Evolutionary conservation across 2,113 vertebrate genomes (phyloP), one percentile per base, ranked within the genome.

Genomic region (Lathamus discolor): DNA sequence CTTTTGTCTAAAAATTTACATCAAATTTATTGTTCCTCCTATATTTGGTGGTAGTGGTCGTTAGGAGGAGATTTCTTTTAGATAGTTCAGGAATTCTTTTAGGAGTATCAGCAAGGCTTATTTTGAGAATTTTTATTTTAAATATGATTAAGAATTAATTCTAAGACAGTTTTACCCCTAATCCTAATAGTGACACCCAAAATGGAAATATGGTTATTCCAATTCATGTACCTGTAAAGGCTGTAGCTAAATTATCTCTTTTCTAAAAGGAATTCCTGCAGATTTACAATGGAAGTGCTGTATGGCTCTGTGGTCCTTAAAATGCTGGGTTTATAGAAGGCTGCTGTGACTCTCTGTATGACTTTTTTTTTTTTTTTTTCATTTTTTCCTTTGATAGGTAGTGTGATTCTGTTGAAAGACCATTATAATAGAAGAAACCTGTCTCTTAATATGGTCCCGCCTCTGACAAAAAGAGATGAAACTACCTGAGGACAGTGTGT

Each of bases 401-500:
- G 18, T 15, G 46, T 24, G 20, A 57, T 69, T 85, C 70, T 39
- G 10, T 43, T 46, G 33, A 54, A 83, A 66, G 11, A 17, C 7
- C 3, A 17, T 51, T 52, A 6, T 11, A n/a, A 13, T 12, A 33
- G 17, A 85, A 78, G 20, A 84, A 91, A 70, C 7, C 13, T 22
- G 7, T 29, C n/a, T 75, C 41, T 37, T 46, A 33, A 29, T 11
- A 10, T 11, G 18, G 5, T 20, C 37, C 6, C 54, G 24, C 16
- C 5, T 46, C 46, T 84, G 49, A 43, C 12, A 76, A 2, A 2
- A 35, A n/a, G 44, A 74, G 39, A 33, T 3, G 16, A 31, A 69
- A 20, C 17, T 10, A 17, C 46, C 46, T 17, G 51, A 72, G n/a
- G 13, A 54, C 7, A 11, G 7, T 4, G 1, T 0, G 0, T 62